Conservation (phyloP, 2,888 invertebrate genomes). For the Acanthosepion esculentum region DNA sequence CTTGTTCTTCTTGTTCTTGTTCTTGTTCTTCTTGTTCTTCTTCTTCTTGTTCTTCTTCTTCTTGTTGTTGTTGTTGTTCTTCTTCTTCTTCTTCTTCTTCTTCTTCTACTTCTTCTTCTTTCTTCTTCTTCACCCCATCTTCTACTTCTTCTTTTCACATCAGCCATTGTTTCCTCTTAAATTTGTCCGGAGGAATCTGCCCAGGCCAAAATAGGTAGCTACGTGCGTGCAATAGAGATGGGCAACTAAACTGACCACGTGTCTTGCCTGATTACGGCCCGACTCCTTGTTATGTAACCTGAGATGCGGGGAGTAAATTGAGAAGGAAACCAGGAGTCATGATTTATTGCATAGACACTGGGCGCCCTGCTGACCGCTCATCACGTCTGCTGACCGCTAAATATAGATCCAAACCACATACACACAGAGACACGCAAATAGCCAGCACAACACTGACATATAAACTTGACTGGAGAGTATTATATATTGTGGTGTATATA, state of each 20-base stretch:
- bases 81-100: too few relatives aligned
- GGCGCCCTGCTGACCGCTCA: neutral
- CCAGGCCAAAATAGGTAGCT: neutral
- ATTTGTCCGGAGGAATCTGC: neutral
- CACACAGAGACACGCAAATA: too few relatives aligned
- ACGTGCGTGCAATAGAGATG: conserved; percentile 13
- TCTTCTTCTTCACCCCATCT: too few relatives aligned
- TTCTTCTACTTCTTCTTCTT: too few relatives aligned
- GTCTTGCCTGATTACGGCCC: neutral
- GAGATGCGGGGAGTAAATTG: neutral
- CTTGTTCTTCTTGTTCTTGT: too few relatives aligned
- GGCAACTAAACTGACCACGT: neutral
- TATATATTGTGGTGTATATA: too few relatives aligned
- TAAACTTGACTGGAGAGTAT: too few relatives aligned
- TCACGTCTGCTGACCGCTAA: neutral
- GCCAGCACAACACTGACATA: too few relatives aligned
- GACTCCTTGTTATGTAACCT: conserved; percentile 9
- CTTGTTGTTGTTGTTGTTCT: too few relatives aligned
- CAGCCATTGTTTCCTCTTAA: neutral
- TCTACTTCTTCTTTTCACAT: neutral
- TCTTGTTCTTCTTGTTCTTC: too few relatives aligned
- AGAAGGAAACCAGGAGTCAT: neutral
- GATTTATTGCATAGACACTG: neutral
- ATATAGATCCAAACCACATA: neutral
- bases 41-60: too few relatives aligned